Evolutionary conservation across 2,113 vertebrate genomes (phyloP).

Genomic region (Rattus norvegicus): GRCr8 NC_086020.1:12299001-12299500

Average conservation of each 20-base stretch:
- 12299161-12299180: slow-evolving; percentile 74
- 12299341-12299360: slow-evolving; percentile 64
- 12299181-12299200: slow-evolving; percentile 61
- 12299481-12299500: slow-evolving; percentile 74
- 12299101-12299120: slow-evolving; percentile 69
- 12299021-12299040: slow-evolving; percentile 11
- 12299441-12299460: slow-evolving; percentile 78
- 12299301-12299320: slow-evolving; percentile 75
- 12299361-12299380: slow-evolving; percentile 80
- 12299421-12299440: slow-evolving; percentile 84
- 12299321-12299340: slow-evolving; percentile 77
- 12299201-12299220: slow-evolving; percentile 69
- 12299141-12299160: slow-evolving; percentile 48
- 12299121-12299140: slow-evolving; percentile 35
- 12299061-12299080: slow-evolving; percentile 2
- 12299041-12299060: neutral
- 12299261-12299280: slow-evolving; percentile 70
- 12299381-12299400: slow-evolving; percentile 83
- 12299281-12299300: slow-evolving; percentile 69
- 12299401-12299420: slow-evolving; percentile 83
- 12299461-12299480: slow-evolving; percentile 79
- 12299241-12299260: slow-evolving; percentile 57
- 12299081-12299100: slow-evolving; percentile 29
- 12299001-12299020: slow-evolving; percentile 29
- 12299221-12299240: slow-evolving; percentile 67